Conservation (phyloP, 2,797 vertebrate genomes). For the Sebastes matsubarae region DNA sequence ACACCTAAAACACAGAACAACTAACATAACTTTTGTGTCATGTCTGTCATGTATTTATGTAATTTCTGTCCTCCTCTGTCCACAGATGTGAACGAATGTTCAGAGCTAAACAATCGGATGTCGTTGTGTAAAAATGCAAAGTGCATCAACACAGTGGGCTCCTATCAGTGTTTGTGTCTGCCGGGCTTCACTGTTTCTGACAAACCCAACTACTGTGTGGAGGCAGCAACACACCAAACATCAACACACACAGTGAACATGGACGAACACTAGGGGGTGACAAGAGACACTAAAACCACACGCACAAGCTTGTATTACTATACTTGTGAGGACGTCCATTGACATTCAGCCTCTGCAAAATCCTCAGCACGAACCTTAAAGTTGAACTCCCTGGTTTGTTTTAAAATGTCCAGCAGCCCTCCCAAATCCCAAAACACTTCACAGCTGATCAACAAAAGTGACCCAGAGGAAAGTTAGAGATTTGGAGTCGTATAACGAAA, state of each 20-base stretch:
- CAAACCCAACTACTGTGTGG: slow-evolving; percentile 93
- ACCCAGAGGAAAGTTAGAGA: neutral
- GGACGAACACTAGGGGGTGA: slow-evolving; percentile 55
- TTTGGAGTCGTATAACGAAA: neutral
- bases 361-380: neutral
- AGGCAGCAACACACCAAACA: slow-evolving; percentile 59
- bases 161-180: slow-evolving; percentile 93
- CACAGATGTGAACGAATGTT: slow-evolving; percentile 96
- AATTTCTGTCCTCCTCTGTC: slow-evolving; percentile 8
- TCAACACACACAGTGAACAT: slow-evolving; percentile 83
- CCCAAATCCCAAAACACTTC: neutral
- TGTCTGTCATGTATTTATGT: neutral
- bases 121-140: slow-evolving; percentile 95
- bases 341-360: neutral
- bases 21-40: neutral
- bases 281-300: slow-evolving; percentile 64
- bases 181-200: slow-evolving; percentile 89
- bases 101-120: slow-evolving; percentile 93
- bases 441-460: neutral
- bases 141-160: slow-evolving; percentile 95
- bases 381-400: neutral
- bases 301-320: slow-evolving; percentile 55
- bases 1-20: neutral
- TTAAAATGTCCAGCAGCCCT: neutral
- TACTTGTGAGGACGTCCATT: slow-evolving; percentile 52